Evolutionary conservation across 2,113 vertebrate species (phyloP), one percentile per base, ranked within the genome.

Genomic region (Stegostoma tigrinum): DNA sequence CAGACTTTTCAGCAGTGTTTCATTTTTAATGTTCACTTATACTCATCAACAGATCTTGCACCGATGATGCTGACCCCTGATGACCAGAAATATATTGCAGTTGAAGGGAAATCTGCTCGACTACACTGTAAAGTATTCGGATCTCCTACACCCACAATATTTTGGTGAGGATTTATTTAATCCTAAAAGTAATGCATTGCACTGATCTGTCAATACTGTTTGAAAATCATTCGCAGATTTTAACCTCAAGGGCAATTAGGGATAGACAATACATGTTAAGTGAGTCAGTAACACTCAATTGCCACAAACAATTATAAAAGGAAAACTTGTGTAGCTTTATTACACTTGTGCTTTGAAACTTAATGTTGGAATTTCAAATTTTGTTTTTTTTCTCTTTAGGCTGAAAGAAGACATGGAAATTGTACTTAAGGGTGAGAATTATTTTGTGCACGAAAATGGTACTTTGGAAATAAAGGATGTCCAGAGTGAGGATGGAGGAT

Each of bases 91-190:
- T 99, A 99, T 0, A 98, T 97, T 0, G 97, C 98, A 0, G 98
- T 99, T 10, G 97, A 97, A 96, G 98, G 98, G 3, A 97, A 97
- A 96, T 97, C 96, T 15, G 97, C 98, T 75, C 97, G 97, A 96
- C 97, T 99, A 96, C 97, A 98, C 96, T 99, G 99, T 66, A 96
- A 98, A 4, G 98, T 98, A 96, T 99, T 99, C 96, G 98, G 99
- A 95, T 99, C 98, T 0, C 99, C 99, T 27, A 96, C 96, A 45
- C 97, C 99, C 24, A 96, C 96, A 0, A 97, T 99, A 96, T 97
- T 96, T 96, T 99, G 99, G 99, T 99, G 96, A 97, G 97, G 15
- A 64, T 23, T n/a, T 85, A 17, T 23, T 85, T 48, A 14, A 19
- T 64, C 1, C 0, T 8, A 30, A 90, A 90, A 4, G 64, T n/a